These are phyloP conservation scores for Zoanthus solanderi DNA, from an alignment of 92 coral and sea anemone genomes.

Conservation along the genomic window DNA sequence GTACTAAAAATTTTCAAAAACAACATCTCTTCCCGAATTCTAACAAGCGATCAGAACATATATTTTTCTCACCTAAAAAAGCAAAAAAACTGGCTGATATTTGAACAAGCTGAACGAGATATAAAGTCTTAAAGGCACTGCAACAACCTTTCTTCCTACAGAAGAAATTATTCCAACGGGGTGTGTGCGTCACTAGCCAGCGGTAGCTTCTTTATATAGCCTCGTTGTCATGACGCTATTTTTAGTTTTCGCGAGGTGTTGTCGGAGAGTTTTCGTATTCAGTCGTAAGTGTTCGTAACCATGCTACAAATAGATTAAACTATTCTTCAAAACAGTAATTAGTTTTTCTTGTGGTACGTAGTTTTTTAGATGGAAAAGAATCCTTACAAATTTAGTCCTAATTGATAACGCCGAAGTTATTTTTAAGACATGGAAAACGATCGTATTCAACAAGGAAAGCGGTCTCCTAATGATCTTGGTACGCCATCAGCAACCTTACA, in stretches of 20 bases:
- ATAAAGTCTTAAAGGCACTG: conserved; percentile 67
- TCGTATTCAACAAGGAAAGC: neutral
- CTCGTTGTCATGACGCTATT: conserved; percentile 86
- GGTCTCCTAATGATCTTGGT: neutral
- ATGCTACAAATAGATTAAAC: neutral
- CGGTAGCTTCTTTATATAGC: conserved; percentile 77
- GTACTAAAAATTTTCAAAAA: neutral
- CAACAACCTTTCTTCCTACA: conserved; percentile 58
- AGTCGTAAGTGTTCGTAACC: neutral
- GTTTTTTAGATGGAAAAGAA: neutral
- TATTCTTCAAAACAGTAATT: too few relatives aligned
- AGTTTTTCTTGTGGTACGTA: neutral
- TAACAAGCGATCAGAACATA: neutral
- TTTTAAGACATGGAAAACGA: neutral
- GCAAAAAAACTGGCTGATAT: conserved; percentile 24
- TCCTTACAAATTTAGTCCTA: neutral
- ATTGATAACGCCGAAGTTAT: neutral
- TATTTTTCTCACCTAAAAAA: conserved; percentile 20
- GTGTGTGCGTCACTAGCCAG: conserved; percentile 92
- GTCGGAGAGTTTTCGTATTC: conserved; percentile 1
- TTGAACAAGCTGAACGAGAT: conserved; percentile 55
- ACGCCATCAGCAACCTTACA: neutral
- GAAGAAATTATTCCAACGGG: conserved; percentile 72
- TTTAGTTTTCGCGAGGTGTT: conserved; percentile 71
- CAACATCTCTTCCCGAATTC: neutral